Percentiles rank a stretch among this genome's conserved stretches.
Conservation (phyloP, 2,113 vertebrate genomes). For the Vanacampus margaritifer region DNA sequence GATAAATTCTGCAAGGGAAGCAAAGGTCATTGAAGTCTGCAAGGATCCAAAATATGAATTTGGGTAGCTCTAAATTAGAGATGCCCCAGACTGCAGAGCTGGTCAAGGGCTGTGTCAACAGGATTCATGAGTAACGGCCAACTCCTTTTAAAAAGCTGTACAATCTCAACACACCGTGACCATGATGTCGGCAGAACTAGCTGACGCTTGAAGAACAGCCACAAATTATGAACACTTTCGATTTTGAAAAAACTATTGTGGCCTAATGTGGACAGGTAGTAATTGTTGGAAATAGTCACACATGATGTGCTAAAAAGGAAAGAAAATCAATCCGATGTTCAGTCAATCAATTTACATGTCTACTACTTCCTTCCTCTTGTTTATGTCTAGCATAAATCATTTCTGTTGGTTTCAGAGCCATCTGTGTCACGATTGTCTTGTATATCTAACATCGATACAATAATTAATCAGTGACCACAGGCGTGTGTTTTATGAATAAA, state of each 20-base stretch:
- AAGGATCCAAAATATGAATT: not conserved
- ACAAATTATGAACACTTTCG: not conserved
- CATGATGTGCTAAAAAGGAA: not conserved
- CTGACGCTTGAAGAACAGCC: not conserved
- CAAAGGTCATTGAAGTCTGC: slow-evolving; percentile 1
- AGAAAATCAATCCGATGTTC: not conserved
- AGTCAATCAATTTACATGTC: slow-evolving; percentile 2
- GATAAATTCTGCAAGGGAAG: not conserved
- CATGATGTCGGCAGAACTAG: not conserved
- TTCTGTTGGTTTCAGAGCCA: not conserved
- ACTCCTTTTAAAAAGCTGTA: not conserved
- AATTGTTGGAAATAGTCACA: not conserved
- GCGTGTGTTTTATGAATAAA: slow-evolving; percentile 31
- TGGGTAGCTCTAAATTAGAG: not conserved
- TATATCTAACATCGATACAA: slow-evolving; percentile 28
- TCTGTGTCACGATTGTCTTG: slow-evolving; percentile 13
- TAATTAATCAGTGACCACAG: slow-evolving; percentile 42
- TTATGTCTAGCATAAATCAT: not conserved
- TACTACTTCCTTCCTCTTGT: not conserved
- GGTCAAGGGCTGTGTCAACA: not conserved
- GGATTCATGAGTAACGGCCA: not conserved
- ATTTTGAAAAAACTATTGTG: not conserved
- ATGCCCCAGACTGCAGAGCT: not conserved
- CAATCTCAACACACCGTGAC: not conserved
- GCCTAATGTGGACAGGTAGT: too few species aligned